Conservation (phyloP, 1,140 invertebrate species). For the Drosophila setifemur region DNA sequence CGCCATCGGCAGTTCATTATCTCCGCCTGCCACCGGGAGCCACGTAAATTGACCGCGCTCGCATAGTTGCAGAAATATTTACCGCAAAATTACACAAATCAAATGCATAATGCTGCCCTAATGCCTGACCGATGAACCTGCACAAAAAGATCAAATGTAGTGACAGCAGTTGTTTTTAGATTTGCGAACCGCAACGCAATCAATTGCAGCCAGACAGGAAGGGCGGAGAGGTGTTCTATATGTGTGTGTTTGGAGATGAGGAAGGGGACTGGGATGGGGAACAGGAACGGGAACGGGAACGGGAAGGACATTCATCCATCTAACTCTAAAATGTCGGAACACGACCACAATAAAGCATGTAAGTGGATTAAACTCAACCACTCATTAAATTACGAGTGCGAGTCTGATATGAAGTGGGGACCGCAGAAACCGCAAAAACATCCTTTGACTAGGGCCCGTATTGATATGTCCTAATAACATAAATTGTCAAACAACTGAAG, state of each 20-base stretch:
- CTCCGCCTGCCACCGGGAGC: not conserved
- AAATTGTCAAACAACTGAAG: slow-evolving; percentile 32
- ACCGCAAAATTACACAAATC: slow-evolving; percentile 44
- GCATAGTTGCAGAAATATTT: slow-evolving; percentile 8
- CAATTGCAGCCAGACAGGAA: slow-evolving; percentile 24
- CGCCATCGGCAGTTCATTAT: slow-evolving; percentile 15
- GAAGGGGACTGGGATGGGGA: not conserved
- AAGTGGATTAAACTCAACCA: slow-evolving; percentile 67
- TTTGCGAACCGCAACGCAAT: slow-evolving; percentile 40
- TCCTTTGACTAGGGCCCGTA: slow-evolving; percentile 47
- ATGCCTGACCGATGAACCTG: slow-evolving; percentile 1
- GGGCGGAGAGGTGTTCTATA: too few relatives aligned
- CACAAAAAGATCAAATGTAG: slow-evolving; percentile 38
- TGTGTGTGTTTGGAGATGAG: too few relatives aligned
- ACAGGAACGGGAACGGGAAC: not conserved
- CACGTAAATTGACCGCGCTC: not conserved
- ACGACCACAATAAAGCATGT: slow-evolving; percentile 61
- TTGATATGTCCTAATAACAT: slow-evolving; percentile 47
- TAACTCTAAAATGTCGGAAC: not conserved
- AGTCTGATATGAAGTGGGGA: slow-evolving; percentile 5
- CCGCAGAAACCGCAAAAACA: slow-evolving; percentile 51
- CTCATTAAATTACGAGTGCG: slow-evolving; percentile 61
- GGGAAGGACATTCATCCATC: not conserved
- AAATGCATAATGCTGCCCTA: slow-evolving; percentile 35
- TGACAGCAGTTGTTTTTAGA: slow-evolving; percentile 49